Evolutionary conservation across 2,888 invertebrate species (phyloP).

Genomic region (Pimpla rufipes): DNA sequence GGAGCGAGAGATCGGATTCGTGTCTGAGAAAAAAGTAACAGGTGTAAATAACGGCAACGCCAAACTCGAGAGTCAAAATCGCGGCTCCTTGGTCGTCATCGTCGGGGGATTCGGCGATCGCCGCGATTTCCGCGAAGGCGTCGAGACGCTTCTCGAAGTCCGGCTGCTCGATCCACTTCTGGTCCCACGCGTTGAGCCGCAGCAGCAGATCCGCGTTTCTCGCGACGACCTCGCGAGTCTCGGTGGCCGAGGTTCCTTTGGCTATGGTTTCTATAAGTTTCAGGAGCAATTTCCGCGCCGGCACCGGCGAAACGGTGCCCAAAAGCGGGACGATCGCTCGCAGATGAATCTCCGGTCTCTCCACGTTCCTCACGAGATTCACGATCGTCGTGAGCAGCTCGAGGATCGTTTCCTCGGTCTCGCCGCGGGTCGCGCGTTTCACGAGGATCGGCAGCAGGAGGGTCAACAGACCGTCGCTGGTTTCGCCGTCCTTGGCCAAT

Average conservation of each 20-base stretch:
- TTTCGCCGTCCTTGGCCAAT: slow-evolving; percentile 89
- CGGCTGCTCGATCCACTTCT: slow-evolving; percentile 96
- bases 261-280: slow-evolving; percentile 88
- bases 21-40: slow-evolving; percentile 92
- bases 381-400: slow-evolving; percentile 91
- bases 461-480: slow-evolving; percentile 90
- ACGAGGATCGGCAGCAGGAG: slow-evolving; percentile 91
- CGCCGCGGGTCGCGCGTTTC: slow-evolving; percentile 88
- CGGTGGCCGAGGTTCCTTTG: slow-evolving; percentile 81
- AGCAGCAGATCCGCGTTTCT: slow-evolving; percentile 87
- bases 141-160: slow-evolving; percentile 94
- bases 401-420: slow-evolving; percentile 90
- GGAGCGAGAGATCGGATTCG: slow-evolving; percentile 93
- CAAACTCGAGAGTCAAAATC: slow-evolving; percentile 86
- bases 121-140: slow-evolving; percentile 90
- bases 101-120: slow-evolving; percentile 85
- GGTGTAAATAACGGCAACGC: slow-evolving; percentile 92
- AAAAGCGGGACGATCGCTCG: slow-evolving; percentile 91
- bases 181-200: slow-evolving; percentile 95
- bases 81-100: slow-evolving; percentile 82
- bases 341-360: slow-evolving; percentile 89
- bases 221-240: slow-evolving; percentile 84
- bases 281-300: slow-evolving; percentile 90
- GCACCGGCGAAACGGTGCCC: slow-evolving; percentile 88
- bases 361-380: slow-evolving; percentile 91